phyloP scores from a whole-genome alignment of 2,797 vertebrate genomes.

The Ambastaia sidthimunki region DNA sequence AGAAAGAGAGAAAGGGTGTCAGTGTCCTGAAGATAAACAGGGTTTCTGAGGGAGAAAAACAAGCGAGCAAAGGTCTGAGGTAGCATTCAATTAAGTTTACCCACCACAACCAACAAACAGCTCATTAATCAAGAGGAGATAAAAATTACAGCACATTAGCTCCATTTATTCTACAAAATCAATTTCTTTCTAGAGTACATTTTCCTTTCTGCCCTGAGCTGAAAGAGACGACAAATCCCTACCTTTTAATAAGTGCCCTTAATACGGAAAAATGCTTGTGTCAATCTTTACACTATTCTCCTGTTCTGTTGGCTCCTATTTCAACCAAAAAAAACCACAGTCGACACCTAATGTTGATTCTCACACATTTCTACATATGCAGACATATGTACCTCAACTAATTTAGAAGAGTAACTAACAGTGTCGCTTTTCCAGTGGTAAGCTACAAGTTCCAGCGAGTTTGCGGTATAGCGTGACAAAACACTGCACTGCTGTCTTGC shows the following conservation, averaged over 20 bases:
- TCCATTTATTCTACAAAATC: slow-evolving; percentile 72
- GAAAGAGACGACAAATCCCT: slow-evolving; percentile 69
- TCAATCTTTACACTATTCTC: slow-evolving; percentile 62
- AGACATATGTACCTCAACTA: background rate
- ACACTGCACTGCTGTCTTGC: background rate
- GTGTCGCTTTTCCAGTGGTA: background rate
- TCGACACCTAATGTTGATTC: background rate
- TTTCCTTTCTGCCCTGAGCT: slow-evolving; percentile 54
- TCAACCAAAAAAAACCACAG: slow-evolving; percentile 19
- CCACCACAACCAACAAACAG: slow-evolving; percentile 42
- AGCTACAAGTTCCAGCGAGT: background rate
- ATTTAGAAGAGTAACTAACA: background rate
- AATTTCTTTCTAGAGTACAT: slow-evolving; percentile 63
- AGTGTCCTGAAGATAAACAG: slow-evolving; percentile 38
- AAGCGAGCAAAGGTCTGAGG: slow-evolving; percentile 48
- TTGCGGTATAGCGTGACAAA: background rate
- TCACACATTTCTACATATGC: background rate
- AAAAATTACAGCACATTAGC: slow-evolving; percentile 73
- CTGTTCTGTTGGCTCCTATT: slow-evolving; percentile 57
- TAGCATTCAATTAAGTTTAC: slow-evolving; percentile 71
- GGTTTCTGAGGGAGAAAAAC: slow-evolving; percentile 49
- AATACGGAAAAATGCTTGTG: slow-evolving; percentile 74
- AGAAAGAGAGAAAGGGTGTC: slow-evolving; percentile 38
- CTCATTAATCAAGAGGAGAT: slow-evolving; percentile 70
- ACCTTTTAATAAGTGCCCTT: slow-evolving; percentile 72